phyloP scores from a whole-genome alignment of 2,113 vertebrate genomes.

The Bambusicola thoracicus region DNA sequence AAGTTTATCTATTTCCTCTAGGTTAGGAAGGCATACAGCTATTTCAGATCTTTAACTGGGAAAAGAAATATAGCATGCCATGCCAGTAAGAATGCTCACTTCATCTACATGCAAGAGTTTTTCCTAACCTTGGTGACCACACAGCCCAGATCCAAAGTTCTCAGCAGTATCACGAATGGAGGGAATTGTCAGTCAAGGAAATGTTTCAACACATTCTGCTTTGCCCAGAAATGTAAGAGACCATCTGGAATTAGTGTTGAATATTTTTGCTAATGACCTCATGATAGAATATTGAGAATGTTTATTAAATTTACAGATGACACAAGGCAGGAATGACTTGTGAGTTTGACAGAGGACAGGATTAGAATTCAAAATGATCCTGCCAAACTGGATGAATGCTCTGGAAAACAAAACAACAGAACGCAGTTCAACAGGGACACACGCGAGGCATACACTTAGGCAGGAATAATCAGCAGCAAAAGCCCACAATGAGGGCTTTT shows the following conservation, averaged over 20 bases:
- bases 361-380: constrained; percentile 60
- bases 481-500: not conserved
- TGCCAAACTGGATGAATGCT: constrained; percentile 2
- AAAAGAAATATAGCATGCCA: not conserved
- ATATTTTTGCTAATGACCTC: constrained; percentile 67
- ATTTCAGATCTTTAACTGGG: not conserved
- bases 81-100: constrained; percentile 65
- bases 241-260: constrained; percentile 71
- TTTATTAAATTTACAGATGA: constrained; percentile 67
- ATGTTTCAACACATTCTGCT: constrained; percentile 57
- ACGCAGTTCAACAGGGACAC: not conserved
- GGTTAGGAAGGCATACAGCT: not conserved
- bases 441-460: not conserved
- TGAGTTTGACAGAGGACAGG: constrained; percentile 42
- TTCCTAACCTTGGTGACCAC: constrained; percentile 41
- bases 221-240: constrained; percentile 70
- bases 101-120: constrained; percentile 64
- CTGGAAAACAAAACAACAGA: not conserved
- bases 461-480: constrained; percentile 1
- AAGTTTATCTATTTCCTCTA: constrained; percentile 1
- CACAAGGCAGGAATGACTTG: constrained; percentile 45
- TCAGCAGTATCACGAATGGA: constrained; percentile 27
- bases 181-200: constrained; percentile 57
- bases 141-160: constrained; percentile 39
- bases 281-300: constrained; percentile 49